Evolutionary conservation across 2,888 invertebrate species (phyloP), one percentile per base, ranked within the genome.

Genomic region (Choristoneura rosaceana): DNA sequence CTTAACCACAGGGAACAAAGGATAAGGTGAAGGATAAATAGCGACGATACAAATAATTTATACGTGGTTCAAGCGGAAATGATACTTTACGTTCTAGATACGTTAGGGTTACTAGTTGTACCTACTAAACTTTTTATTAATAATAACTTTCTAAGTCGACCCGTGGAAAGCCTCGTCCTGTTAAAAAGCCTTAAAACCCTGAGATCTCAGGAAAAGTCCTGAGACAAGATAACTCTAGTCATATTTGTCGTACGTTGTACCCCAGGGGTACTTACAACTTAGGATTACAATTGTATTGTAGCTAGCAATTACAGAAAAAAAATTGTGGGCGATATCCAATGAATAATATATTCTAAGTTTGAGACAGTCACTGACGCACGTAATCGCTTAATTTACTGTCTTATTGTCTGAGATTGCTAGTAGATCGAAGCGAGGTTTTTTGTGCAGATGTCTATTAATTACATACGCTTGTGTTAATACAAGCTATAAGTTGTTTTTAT

Each of bases 351-450:
- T 34, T 52, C 10, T 52, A 61, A 41, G 41, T 38, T 47, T 68
- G 50, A 61, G 66, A 34, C 14, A 17, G 61, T 66, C 71, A 62
- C 61, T 52, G 71, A 67, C 43, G 61, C n/a, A 55, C 43, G 17
- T 55, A 62, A 55, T 61, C 45, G 25, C 43, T 33, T 66, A 58
- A 71, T 55, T 67, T 62, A 67, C 55, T 2, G 61, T 14, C 52
- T 62, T 25, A 71, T 62, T 67, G 61, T 67, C 38, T 70, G 34
- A 52, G 17, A 59, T 41, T 41, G 61, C n/a, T n/a, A 43, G 52
- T 61, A 17, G 12, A 55, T 43, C 62, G 7, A 55, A 65, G n/a
- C 25, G 15, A 15, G 43, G n/a, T 60, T 69, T 63, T 69, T 65
- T 43, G 38, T 47, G 64, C 15, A 9, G 34, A 55, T 34, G 33